Evolutionary conservation across 1,140 invertebrate genomes (phyloP), one percentile per base, ranked within the genome.

Genomic region (Ostrea edulis): DNA sequence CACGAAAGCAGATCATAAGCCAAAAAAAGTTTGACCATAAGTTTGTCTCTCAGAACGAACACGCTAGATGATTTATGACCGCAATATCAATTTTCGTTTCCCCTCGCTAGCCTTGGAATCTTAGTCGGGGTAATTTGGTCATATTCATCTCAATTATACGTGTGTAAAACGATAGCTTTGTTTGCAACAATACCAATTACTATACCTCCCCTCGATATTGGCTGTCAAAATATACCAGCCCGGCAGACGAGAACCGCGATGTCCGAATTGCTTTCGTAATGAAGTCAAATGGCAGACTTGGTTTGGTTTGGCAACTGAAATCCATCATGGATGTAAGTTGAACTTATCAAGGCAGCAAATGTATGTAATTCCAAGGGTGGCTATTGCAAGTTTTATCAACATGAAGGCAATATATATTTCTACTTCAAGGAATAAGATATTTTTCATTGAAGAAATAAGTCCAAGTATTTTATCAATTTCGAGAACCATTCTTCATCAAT

Each of bases 101-200:
- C 65, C 65, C 22, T 25, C 22, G 65, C 25, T 71, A 29, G 65
- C 22, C 65, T 12, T 12, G 22, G 25, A 71, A 62, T 71, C 22
- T 71, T 29, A 29, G 65, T 29, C 25, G 55, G 65, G 65, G 22
- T 71, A 71, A 71, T 71, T 71, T 71, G 65, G n/a, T 71, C 65
- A 29, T 71, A 71, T 71, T 71, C 65, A 71, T 71, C 65, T 71
- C 65, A 12, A 71, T 71, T 71, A 71, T 71, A 71, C n/a, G n/a
- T 71, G 65, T 71, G 65, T 71, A 71, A 71, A 71, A 25, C 65
- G 65, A 71, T 71, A 71, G 65, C 7, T 71, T 71, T 71, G 65
- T 71, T 71, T 71, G 22, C 65, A 71, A 35, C 22, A 71, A 29
- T 25, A 71, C 65, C 65, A 71, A 71, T 71, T 71, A 29, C 65